Evolutionary conservation across 2,113 vertebrate genomes (phyloP).

Genomic region (Verasper variegatus): DNA sequence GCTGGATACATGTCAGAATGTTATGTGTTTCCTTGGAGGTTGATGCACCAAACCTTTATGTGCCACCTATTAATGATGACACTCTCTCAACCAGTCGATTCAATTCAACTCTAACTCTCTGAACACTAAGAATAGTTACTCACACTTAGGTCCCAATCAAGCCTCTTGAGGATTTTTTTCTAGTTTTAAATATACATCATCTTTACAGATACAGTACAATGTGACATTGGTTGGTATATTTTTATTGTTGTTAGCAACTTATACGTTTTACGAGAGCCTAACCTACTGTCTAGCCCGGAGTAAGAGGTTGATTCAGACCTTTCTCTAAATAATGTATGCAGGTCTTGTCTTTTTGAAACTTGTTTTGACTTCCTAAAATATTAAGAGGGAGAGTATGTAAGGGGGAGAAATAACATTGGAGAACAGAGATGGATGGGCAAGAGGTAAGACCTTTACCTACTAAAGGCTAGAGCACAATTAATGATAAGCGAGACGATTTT

Average conservation of each 20-base stretch:
- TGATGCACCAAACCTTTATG: conserved; percentile 33
- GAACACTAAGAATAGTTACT: no score
- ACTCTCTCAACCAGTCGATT: no score
- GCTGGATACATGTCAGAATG: conserved; percentile 11
- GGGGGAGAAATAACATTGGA: background rate
- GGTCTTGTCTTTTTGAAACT: background rate
- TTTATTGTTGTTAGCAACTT: conserved; percentile 25
- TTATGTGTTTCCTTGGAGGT: conserved; percentile 1
- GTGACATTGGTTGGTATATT: background rate
- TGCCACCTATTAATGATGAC: conserved; percentile 1
- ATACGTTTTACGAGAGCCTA: conserved; percentile 11
- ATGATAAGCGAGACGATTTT: no score
- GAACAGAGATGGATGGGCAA: background rate
- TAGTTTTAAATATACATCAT: conserved; percentile 10
- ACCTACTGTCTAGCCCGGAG: background rate
- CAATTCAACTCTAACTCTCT: no score
- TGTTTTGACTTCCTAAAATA: background rate
- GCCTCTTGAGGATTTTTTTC: conserved; percentile 3
- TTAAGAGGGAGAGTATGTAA: background rate
- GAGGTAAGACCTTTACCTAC: background rate
- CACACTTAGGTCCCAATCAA: no score
- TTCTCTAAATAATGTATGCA: conserved; percentile 22
- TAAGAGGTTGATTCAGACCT: conserved; percentile 12
- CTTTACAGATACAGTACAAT: conserved; percentile 14
- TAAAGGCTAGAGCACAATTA: no score